A percentile compares a stretch with the other conserved stretches of the same genome.
Evolutionary conservation across 2,797 vertebrate species (phyloP).

Genomic region (Rhadinocentrus ornatus): DNA sequence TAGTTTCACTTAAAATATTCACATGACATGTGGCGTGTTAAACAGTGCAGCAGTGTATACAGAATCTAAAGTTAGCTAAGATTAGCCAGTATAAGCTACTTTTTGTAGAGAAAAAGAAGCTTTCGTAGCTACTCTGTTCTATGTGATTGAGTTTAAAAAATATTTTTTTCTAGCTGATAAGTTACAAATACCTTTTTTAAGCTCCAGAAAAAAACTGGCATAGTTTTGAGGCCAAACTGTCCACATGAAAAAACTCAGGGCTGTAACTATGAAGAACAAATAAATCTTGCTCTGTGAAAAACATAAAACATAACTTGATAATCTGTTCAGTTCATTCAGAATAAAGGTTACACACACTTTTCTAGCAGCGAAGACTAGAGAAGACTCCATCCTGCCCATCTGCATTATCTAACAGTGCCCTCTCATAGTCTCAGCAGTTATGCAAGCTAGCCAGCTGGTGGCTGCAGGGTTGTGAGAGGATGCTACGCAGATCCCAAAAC

Average conservation of each 20-base stretch:
- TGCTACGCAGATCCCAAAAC: constrained; percentile 34
- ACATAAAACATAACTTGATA: not conserved
- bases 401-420: constrained; percentile 8
- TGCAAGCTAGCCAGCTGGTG: constrained; percentile 73
- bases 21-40: too few relatives aligned
- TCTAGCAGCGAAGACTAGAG: not conserved
- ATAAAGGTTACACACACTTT: constrained; percentile 18
- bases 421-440: constrained; percentile 53
- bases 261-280: not conserved
- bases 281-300: not conserved
- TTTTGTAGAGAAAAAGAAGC: not conserved
- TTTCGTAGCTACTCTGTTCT: not conserved
- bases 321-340: not conserved
- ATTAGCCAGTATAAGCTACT: too few relatives aligned
- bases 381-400: constrained; percentile 10
- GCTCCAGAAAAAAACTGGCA: not conserved
- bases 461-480: constrained; percentile 30
- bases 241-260: not conserved
- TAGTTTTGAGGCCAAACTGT: not conserved
- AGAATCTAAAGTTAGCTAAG: too few relatives aligned
- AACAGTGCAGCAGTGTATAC: too few relatives aligned
- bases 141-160: not conserved
- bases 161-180: not conserved
- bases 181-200: not conserved
- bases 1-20: too few relatives aligned